Evolutionary conservation across 1,140 invertebrate genomes (phyloP).

Genomic region (Delia radicum): DNA sequence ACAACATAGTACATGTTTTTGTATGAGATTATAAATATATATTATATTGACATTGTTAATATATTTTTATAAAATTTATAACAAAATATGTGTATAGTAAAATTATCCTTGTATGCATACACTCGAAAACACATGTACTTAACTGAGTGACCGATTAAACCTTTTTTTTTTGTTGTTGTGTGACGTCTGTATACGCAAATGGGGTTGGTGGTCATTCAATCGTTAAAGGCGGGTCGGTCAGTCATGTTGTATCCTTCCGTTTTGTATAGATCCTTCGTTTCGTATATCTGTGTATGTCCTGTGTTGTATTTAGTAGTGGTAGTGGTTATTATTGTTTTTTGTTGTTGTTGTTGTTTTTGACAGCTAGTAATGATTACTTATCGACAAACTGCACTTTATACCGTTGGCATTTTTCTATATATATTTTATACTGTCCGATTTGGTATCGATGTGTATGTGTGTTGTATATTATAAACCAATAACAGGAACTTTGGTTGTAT

Average conservation of each 20-base stretch:
- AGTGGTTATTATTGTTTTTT: not conserved
- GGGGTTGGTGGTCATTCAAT: constrained; percentile 10
- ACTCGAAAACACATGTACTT: not conserved
- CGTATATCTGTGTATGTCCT: not conserved
- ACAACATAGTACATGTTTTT: not conserved
- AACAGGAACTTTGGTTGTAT: not conserved
- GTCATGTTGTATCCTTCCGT: constrained; percentile 24
- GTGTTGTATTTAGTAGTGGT: not conserved
- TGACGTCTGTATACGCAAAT: not conserved
- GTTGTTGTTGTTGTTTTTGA: not conserved
- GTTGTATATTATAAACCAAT: not conserved
- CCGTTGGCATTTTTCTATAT: not conserved
- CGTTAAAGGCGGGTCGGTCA: constrained; percentile 14
- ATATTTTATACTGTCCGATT: not conserved
- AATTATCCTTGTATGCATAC: not conserved
- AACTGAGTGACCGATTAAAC: constrained; percentile 18
- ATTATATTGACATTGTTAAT: not conserved
- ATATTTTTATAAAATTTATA: not conserved
- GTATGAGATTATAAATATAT: not conserved
- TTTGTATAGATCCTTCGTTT: not conserved
- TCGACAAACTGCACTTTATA: constrained; percentile 14
- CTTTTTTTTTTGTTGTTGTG: not conserved
- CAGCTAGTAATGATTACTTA: constrained; percentile 21
- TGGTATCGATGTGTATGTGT: not conserved
- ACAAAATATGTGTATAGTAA: not conserved